These are phyloP conservation scores for Gavia stellata DNA, from an alignment of 2,113 vertebrate genomes.

Conservation along the genomic window DNA sequence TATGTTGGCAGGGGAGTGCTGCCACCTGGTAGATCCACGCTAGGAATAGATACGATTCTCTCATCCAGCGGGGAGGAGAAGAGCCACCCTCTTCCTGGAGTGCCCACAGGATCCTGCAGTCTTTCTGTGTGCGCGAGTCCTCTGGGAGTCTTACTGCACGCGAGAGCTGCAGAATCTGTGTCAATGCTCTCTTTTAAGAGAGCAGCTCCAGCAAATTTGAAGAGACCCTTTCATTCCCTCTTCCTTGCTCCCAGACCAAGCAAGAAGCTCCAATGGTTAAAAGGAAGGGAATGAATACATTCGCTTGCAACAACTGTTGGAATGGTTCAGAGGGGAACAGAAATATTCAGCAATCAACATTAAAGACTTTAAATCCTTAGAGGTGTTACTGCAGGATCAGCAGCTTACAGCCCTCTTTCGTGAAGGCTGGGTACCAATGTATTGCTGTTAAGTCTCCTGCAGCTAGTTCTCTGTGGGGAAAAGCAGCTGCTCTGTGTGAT, in stretches of 20 bases:
- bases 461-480: background rate
- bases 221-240: conserved; percentile 61
- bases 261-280: conserved; percentile 52
- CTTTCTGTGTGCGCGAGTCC: background rate
- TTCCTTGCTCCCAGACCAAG: background rate
- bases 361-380: conserved; percentile 36
- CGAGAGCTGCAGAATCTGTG: conserved; percentile 11
- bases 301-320: conserved; percentile 39
- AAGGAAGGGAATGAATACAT: conserved; percentile 25
- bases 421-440: background rate
- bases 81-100: background rate
- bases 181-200: conserved; percentile 57
- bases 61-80: background rate
- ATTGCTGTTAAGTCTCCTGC: background rate
- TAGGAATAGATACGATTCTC: conserved; percentile 34
- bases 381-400: conserved; percentile 53
- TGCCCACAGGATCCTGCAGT: conserved; percentile 22
- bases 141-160: background rate
- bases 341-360: conserved; percentile 40
- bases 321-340: conserved; percentile 32
- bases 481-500: background rate
- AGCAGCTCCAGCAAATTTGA: conserved; percentile 36
- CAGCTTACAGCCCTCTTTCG: conserved; percentile 1
- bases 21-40: conserved; percentile 49
- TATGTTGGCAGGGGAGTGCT: conserved; percentile 47